Evolutionary conservation across 1,140 invertebrate genomes (phyloP), one percentile per base, ranked within the genome.

Genomic region (Pogonognathellus flavescens): DNA sequence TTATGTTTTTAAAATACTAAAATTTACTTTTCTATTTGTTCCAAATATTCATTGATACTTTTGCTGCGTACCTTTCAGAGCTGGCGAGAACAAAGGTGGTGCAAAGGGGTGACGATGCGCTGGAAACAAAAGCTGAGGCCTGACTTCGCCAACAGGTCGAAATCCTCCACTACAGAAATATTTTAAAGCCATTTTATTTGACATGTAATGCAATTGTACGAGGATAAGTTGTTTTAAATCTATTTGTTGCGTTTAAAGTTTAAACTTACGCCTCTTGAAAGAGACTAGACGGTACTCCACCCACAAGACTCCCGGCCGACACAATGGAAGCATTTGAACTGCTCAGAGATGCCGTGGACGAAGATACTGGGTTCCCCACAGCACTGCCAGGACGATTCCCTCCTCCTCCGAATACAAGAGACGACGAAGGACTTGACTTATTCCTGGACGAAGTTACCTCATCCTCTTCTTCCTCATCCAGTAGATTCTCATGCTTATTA

Each of bases 81-180:
- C 80, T 1, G 82, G 82, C 41, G 82, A 83, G 18, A 83, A 83
- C 16, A 83, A 52, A 50, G 82, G 82, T 16, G 82, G 82, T 20
- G 82, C 82, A 62, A 83, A 83, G n/a, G 55, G 82, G 62, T 83
- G 82, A 18, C 20, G 80, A 14, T 81, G 80, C 20, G 49, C 41
- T 59, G 85, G 83, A 55, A 86, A 86, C 22, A 86, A 49, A 41
- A 84, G 25, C 20, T 84, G 83, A 14, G 85, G 85, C 7, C 85
- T 59, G 13, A 86, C 72, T 86, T 86, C 85, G 66, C 82, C 85
- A 52, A 88, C 85, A 20, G 87, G 87, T 31, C 87, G 76, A 53
- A 88, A 88, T 16, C 87, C 80, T 20, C 66, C 80, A 18, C 80
- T 62, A 0, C n/a, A 55, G 11, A 18, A 83, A 49, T 70, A 22